A percentile compares a stretch with the other conserved stretches of the same genome.
Evolutionary conservation across 1,140 invertebrate genomes (phyloP).

Genomic region (Kradibia gibbosae): DNA sequence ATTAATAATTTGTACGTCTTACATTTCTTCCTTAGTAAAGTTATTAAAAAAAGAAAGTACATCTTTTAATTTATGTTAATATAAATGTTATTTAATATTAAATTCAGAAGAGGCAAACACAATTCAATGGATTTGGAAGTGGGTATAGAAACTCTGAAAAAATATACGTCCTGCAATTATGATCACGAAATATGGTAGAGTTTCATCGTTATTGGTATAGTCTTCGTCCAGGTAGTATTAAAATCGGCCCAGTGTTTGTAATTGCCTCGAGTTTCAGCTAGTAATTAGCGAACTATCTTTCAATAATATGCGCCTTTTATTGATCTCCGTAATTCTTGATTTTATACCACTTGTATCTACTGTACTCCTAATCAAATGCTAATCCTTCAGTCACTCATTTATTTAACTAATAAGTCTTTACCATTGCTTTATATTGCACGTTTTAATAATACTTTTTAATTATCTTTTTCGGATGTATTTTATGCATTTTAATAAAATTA

Average conservation of each 20-base stretch:
- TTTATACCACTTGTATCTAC: background rate
- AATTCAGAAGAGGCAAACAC: background rate
- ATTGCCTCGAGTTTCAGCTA: slow-evolving; percentile 7
- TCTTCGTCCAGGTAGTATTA: background rate
- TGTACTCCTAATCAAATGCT: background rate
- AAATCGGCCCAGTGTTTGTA: background rate
- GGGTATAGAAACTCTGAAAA: background rate
- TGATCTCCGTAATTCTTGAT: background rate
- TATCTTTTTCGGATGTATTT: background rate
- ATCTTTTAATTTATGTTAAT: background rate
- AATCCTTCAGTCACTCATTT: background rate
- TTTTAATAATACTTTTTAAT: background rate
- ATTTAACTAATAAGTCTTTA: background rate
- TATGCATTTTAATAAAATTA: no score
- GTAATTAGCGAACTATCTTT: slow-evolving; percentile 16
- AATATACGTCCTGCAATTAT: background rate
- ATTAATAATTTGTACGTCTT: background rate
- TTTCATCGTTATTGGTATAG: slow-evolving; percentile 7
- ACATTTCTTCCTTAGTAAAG: background rate
- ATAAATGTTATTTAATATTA: background rate
- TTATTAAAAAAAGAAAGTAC: background rate
- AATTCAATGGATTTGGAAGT: background rate
- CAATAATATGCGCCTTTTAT: background rate
- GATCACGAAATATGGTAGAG: background rate
- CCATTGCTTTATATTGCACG: background rate